These are phyloP conservation scores for Himalopsyche tibetana DNA, from an alignment of 2,888 invertebrate genomes.

Conservation along the genomic window DNA sequence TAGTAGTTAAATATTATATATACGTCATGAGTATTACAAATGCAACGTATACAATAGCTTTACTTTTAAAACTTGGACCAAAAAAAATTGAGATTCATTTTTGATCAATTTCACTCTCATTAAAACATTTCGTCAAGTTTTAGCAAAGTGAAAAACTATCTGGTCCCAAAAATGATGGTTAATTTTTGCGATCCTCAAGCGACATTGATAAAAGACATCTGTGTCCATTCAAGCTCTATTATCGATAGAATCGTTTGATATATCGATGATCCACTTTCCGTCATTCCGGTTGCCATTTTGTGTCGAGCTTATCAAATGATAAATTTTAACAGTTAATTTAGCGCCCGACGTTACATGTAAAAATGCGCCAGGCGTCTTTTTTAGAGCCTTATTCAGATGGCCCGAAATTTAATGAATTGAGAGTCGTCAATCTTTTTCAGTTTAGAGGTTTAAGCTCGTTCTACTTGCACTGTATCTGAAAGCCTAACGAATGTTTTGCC, in stretches of 20 bases:
- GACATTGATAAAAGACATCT: conserved; percentile 17
- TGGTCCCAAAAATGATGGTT: neutral
- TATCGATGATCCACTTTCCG: conserved; percentile 21
- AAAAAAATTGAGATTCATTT: too few species aligned
- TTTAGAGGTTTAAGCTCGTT: conserved; percentile 47
- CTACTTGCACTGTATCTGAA: conserved; percentile 24
- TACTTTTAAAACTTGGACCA: too few species aligned
- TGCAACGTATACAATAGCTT: too few species aligned
- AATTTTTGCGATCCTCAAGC: neutral
- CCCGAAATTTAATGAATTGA: conserved; percentile 57
- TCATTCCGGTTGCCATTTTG: conserved; percentile 18
- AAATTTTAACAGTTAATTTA: conserved; percentile 57
- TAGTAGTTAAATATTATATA: too few species aligned
- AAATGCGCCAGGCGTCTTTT: conserved; percentile 51
- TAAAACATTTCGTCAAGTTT: too few species aligned
- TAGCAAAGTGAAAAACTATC: too few species aligned
- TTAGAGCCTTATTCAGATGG: conserved; percentile 28
- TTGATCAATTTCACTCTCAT: too few species aligned
- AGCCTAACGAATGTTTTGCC: conserved; percentile 56
- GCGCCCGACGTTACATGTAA: conserved; percentile 49
- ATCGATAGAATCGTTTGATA: conserved; percentile 13
- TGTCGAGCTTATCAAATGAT: conserved; percentile 55
- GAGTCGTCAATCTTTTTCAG: conserved; percentile 55
- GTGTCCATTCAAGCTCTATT: conserved; percentile 9
- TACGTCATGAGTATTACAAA: too few species aligned